Base-by-base conservation (phyloP, 64 coral and sea anemone genomes). In the Dendrophyllia cribrosa region DNA sequence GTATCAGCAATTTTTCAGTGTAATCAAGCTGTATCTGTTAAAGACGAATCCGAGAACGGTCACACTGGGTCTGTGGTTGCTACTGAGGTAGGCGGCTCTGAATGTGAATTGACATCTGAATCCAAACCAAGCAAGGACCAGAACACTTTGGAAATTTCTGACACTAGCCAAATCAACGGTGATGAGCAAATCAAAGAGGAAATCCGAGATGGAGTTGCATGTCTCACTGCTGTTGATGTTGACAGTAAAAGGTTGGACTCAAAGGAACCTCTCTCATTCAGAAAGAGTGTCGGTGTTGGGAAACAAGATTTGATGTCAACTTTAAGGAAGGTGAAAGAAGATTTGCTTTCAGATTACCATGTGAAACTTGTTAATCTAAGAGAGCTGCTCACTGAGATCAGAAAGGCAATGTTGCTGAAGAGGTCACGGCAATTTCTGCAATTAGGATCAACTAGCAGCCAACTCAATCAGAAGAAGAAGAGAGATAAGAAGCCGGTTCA, bases 361-460 rank as follows among this genome's bases (percentile, higher is more conserved):
- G 62, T n/a, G 26, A 68, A 67, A 51, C 16, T 84, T 19, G 13
- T 9, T 23, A 67, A 67, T 52, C 61, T 67, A 7, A 64, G 80
- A 43, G 16, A 20, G 44, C 20, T 84, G 3, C 80, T 84, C 45
- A 68, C 62, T 50, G 80, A 84, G 43, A 84, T 84, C 17, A 66
- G 80, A 51, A 84, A 84, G 47, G 80, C 45, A 11, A 67, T 84
- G 60, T 68, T 84, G 44, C 46, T 84, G 19, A 51, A 51, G 62
- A 84, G 80, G n/a, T 84, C 80, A 43, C 63, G 45, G 44, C 80
- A 84, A 24, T 67, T 84, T 48, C 22, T 79, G 0, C 52, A 79
- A 12, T 14, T 17, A 13, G 63, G 17, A 3, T 67, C 44, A 23
- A 22, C 49, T 56, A 10, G 60, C 62, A 84, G 43, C 44, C 34